Evolutionary conservation across 2,113 vertebrate species (phyloP).

Genomic region (Equus przewalskii): DNA sequence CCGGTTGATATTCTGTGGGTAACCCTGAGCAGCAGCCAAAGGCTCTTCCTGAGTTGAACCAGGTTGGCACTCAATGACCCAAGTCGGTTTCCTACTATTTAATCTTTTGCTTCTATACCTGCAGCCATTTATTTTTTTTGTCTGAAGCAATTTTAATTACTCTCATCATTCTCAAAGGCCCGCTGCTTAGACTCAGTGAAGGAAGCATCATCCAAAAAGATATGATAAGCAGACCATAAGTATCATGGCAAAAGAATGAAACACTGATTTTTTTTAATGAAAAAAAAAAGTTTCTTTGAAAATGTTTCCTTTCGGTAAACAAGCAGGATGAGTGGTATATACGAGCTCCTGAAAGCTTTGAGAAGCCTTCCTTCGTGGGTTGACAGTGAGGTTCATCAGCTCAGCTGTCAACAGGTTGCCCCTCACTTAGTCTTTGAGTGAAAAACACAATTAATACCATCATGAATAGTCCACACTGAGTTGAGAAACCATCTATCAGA

Average conservation of each 20-base stretch:
- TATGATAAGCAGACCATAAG: neutral
- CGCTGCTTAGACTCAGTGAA: neutral
- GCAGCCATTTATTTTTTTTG: neutral
- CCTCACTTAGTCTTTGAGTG: neutral
- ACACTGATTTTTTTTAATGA: neutral
- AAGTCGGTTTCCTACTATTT: neutral
- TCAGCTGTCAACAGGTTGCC: neutral
- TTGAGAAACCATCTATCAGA: conserved; percentile 12
- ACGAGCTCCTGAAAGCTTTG: neutral
- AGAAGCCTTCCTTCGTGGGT: neutral
- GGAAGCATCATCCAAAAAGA: neutral
- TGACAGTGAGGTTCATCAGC: neutral
- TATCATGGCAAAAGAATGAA: conserved; percentile 37
- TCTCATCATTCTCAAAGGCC: neutral
- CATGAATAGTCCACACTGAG: neutral
- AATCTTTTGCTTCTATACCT: neutral
- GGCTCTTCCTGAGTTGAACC: neutral
- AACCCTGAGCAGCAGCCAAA: neutral
- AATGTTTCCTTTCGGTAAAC: neutral
- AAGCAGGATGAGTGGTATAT: neutral
- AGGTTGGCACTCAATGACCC: neutral
- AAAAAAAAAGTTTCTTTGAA: neutral
- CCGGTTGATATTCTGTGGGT: neutral
- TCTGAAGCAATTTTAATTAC: conserved; percentile 6
- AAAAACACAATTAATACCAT: conserved; percentile 13